Conservation (phyloP, 2,888 invertebrate genomes). For the Metacarcinus magister region DNA sequence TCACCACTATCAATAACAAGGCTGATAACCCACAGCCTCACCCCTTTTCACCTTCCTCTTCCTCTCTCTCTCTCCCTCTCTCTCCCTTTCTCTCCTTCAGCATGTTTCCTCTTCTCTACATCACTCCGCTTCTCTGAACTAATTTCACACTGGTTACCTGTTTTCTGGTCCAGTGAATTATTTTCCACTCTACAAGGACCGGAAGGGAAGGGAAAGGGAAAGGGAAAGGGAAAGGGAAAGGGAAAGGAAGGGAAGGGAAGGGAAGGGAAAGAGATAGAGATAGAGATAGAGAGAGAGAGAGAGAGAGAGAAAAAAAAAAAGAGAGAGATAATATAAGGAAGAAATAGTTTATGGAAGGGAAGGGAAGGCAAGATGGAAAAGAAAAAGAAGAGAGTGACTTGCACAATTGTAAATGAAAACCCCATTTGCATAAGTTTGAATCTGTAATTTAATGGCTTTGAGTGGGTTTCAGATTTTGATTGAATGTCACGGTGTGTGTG, state of each 20-base stretch:
- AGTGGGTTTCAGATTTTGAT: neutral
- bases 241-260: neutral
- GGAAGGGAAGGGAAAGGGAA: neutral
- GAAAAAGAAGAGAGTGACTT: no score
- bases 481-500: neutral
- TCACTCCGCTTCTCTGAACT: neutral
- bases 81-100: neutral
- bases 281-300: neutral
- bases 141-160: conserved; percentile 44
- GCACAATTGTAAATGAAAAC: neutral
- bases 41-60: neutral
- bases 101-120: neutral
- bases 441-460: neutral
- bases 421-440: neutral
- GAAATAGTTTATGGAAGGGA: no score
- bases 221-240: neutral
- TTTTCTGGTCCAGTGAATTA: neutral
- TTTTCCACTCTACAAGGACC: neutral
- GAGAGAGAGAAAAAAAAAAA: neutral
- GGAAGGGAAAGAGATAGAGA: neutral
- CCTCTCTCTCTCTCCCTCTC: neutral
- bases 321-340: neutral
- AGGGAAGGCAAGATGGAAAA: no score
- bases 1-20: no score
- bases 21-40: no score